A percentile compares a stretch with the other conserved stretches of the same genome.
Conservation (phyloP, 1,140 invertebrate genomes). For the Drosophila subpulchrella region DNA sequence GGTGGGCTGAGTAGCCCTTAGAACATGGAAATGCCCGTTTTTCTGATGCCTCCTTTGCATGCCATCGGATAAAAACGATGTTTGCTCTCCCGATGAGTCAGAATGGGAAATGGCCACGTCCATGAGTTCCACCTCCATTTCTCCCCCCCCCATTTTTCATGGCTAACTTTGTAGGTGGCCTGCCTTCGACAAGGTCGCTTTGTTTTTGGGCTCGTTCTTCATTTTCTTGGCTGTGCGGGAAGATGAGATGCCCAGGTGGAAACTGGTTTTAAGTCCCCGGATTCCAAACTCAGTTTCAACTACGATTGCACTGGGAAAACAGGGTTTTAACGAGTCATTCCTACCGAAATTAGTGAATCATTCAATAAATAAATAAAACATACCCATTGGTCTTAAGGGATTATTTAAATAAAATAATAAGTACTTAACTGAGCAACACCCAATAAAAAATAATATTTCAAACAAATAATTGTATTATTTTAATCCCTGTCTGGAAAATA, state of each 20-base stretch:
- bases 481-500: too few relatives aligned
- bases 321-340: neutral
- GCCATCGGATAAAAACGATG: constrained; percentile 11
- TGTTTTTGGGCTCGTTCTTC: constrained; percentile 16
- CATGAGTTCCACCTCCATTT: neutral
- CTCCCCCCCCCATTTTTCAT: neutral
- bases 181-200: constrained; percentile 61
- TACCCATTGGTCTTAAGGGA: too few relatives aligned
- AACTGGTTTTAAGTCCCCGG: constrained; percentile 29
- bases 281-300: constrained; percentile 4
- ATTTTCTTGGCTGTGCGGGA: constrained; percentile 29
- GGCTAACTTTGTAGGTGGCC: constrained; percentile 44
- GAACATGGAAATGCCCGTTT: constrained; percentile 47
- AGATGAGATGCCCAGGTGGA: neutral
- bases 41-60: constrained; percentile 10
- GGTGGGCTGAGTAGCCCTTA: constrained; percentile 19
- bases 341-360: neutral
- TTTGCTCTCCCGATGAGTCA: constrained; percentile 30
- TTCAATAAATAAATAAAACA: neutral
- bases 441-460: too few relatives aligned
- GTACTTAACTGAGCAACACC: too few relatives aligned
- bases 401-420: too few relatives aligned
- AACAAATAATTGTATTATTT: too few relatives aligned
- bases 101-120: constrained; percentile 5
- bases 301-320: constrained; percentile 11